Evolutionary conservation across 2,113 vertebrate species (phyloP).

Genomic region (Poeciliopsis retropinna): DNA sequence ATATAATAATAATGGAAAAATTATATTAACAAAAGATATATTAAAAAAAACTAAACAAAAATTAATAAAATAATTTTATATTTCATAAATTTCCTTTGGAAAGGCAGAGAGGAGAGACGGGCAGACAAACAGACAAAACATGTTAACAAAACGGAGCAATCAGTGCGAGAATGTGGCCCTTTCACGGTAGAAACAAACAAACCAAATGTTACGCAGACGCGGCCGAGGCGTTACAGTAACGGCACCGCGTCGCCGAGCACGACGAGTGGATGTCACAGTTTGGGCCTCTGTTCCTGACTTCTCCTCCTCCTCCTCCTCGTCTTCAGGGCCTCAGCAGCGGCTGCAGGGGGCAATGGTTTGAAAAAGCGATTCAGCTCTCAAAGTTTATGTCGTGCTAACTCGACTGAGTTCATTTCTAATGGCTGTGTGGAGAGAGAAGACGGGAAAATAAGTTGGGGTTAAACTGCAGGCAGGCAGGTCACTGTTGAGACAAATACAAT

Average conservation of each 20-base stretch:
- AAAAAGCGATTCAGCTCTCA: slow-evolving; percentile 53
- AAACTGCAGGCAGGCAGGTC: background rate
- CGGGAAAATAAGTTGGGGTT: background rate
- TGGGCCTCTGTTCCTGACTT: slow-evolving; percentile 56
- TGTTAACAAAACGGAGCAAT: slow-evolving; percentile 66
- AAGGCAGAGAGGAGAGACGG: slow-evolving; percentile 79
- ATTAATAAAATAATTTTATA: slow-evolving; percentile 64
- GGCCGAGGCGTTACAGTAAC: slow-evolving; percentile 59
- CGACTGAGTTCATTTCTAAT: slow-evolving; percentile 98
- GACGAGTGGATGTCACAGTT: slow-evolving; percentile 72
- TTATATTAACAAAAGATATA: slow-evolving; percentile 52
- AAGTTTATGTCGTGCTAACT: slow-evolving; percentile 94
- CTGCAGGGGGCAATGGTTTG: slow-evolving; percentile 56
- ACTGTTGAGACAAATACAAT: too few species aligned
- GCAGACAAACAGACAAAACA: slow-evolving; percentile 80
- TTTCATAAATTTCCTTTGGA: slow-evolving; percentile 77
- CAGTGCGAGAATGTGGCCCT: slow-evolving; percentile 70
- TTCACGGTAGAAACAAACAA: slow-evolving; percentile 58
- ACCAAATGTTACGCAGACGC: slow-evolving; percentile 62
- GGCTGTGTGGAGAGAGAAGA: slow-evolving; percentile 78
- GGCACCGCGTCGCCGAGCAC: slow-evolving; percentile 58
- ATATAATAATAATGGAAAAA: slow-evolving; percentile 10
- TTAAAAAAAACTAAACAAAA: slow-evolving; percentile 53
- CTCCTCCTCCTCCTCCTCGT: slow-evolving; percentile 45
- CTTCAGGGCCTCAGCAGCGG: slow-evolving; percentile 67